A percentile compares a stretch with the other conserved stretches of the same genome.
phyloP scores from a whole-genome alignment of 2,113 vertebrate genomes.

The Gadus chalcogrammus region DNA sequence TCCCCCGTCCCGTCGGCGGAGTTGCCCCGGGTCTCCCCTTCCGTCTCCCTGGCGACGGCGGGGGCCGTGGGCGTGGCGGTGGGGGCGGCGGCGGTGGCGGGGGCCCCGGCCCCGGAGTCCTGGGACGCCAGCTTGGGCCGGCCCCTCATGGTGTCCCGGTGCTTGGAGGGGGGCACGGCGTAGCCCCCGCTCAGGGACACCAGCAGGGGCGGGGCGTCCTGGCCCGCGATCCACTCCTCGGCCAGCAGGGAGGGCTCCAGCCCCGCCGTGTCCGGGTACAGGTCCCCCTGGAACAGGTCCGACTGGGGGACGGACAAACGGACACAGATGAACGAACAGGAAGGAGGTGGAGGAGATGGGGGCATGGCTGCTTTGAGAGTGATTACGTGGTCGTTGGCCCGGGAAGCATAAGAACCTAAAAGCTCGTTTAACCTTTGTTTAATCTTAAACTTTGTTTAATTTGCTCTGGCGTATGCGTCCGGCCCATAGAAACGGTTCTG shows the following conservation, averaged over 20 bases:
- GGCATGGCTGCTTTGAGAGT: no score
- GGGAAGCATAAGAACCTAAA: no score
- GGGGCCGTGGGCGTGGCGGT: conserved; percentile 30
- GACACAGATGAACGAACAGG: not conserved
- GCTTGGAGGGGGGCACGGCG: conserved; percentile 65
- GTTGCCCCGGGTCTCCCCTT: conserved; percentile 42
- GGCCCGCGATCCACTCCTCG: conserved; percentile 77
- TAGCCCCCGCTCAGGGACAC: conserved; percentile 73
- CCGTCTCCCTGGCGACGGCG: conserved; percentile 39
- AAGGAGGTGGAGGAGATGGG: not conserved
- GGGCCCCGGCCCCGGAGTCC: conserved; percentile 43
- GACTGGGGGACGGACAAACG: conserved; percentile 56
- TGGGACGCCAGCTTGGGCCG: conserved; percentile 59
- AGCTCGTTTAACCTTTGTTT: no score
- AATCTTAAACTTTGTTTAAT: no score
- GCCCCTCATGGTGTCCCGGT: conserved; percentile 59
- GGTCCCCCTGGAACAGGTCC: conserved; percentile 77
- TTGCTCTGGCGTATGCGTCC: no score
- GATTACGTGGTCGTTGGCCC: no score
- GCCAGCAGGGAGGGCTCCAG: conserved; percentile 72
- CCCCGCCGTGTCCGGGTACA: conserved; percentile 75
- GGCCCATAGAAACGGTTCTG: no score
- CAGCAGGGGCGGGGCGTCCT: conserved; percentile 66
- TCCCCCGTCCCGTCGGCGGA: conserved; percentile 57
- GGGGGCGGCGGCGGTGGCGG: conserved; percentile 3